Evolutionary conservation across 2,113 vertebrate genomes (phyloP).

Genomic region (Equus przewalskii): DNA sequence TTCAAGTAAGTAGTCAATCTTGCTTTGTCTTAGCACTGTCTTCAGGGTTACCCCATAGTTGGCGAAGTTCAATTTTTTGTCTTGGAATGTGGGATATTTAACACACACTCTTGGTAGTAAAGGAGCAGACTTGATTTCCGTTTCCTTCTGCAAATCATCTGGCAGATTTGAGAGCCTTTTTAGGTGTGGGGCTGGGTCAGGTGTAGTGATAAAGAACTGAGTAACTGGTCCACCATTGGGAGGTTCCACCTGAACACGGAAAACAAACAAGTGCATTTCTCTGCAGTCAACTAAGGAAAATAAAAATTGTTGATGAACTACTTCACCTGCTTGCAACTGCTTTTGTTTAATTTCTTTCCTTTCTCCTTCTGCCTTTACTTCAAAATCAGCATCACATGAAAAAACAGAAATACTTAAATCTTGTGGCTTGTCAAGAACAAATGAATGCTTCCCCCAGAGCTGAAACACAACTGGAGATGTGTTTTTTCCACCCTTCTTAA

Average conservation of each 20-base stretch:
- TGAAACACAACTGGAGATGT: slow-evolving; percentile 95
- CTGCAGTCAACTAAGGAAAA: slow-evolving; percentile 88
- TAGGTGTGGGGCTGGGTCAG: slow-evolving; percentile 91
- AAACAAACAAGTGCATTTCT: slow-evolving; percentile 91
- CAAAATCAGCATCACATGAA: slow-evolving; percentile 90
- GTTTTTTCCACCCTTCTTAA: slow-evolving; percentile 90
- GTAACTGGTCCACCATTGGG: slow-evolving; percentile 83
- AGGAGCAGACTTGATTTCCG: slow-evolving; percentile 86
- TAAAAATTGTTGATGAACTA: slow-evolving; percentile 88
- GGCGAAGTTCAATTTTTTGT: slow-evolving; percentile 89
- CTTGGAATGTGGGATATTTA: slow-evolving; percentile 91
- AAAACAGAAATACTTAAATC: slow-evolving; percentile 90
- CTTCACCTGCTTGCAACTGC: slow-evolving; percentile 90
- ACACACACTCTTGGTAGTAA: slow-evolving; percentile 87
- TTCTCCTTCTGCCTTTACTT: slow-evolving; percentile 90
- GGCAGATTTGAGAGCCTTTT: slow-evolving; percentile 86
- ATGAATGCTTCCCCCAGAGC: slow-evolving; percentile 95
- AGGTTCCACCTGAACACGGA: slow-evolving; percentile 89
- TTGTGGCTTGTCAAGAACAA: slow-evolving; percentile 90
- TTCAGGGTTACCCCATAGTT: slow-evolving; percentile 94
- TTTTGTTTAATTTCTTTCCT: slow-evolving; percentile 91
- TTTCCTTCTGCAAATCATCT: slow-evolving; percentile 84
- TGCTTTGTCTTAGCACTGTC: slow-evolving; percentile 94
- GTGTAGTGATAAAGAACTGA: slow-evolving; percentile 91
- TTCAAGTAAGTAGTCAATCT: slow-evolving; percentile 95